Base-by-base conservation (phyloP, 1,140 invertebrate species). In the Drosophila lini region DNA sequence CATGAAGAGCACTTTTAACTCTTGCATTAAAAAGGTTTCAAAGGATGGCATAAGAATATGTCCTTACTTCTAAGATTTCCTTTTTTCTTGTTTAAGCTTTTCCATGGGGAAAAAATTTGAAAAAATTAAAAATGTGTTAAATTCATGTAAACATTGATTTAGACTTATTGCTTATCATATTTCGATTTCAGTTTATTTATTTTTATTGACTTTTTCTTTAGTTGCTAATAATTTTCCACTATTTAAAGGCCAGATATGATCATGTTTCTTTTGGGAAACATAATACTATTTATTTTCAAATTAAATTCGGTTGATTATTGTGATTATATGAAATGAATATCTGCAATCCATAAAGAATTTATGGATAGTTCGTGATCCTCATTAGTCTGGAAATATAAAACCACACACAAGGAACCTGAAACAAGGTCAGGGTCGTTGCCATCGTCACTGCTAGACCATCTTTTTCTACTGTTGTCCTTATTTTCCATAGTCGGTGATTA, bases 381-480 rank as follows among this genome's bases (percentile, higher is more conserved):
- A 53, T 38, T 53, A 1, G 13, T 55, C 13, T n/a, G 19, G 9
- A 1, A 5, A 9, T 13, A 11, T 16, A 22, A 8, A 16, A 2
- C 22, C 22, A 22, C 34, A 22, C 53, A 19, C 52, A 0, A 10
- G 4, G 10, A 15, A 10, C 9, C 19, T 6, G 4, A 2, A 65
- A 60, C 44, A 78, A 73, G 80, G 80, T 74, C 80, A 81, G 44
- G 80, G 80, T 74, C 74, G 59, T 64, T 59, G 52, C 59, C 36
- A 42, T 68, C 52, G 45, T 69, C 59, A 74, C 41, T 19, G 11
- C 19, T 67, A 25, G 22, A 36, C 13, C 16, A 45, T 53, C 41
- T 42, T 32, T 34, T 28, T 5, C 16, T 5, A 28, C 3, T 40
- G 31, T 41, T 40, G 13, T 38, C 28, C 13, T 22, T 45, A 15